phyloP scores from a whole-genome alignment of 2,888 invertebrate species.

The Neuroscelio doddi region DNA sequence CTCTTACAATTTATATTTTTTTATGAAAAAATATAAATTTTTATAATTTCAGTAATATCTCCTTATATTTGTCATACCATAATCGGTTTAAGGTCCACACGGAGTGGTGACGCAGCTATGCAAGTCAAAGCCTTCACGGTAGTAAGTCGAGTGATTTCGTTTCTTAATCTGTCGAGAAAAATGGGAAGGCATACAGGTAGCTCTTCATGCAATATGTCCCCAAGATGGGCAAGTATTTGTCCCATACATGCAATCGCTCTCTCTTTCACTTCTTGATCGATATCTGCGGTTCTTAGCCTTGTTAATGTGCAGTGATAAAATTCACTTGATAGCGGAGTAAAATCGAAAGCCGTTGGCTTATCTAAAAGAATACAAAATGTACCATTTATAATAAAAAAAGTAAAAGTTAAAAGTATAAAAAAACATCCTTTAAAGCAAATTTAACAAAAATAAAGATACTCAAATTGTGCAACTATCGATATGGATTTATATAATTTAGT shows the following conservation, averaged over 20 bases:
- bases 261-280: constrained; percentile 99
- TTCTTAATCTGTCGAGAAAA: constrained; percentile 93
- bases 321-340: constrained; percentile 83
- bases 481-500: too few species aligned
- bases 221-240: constrained; percentile 93
- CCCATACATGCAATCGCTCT: constrained; percentile 98
- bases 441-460: too few species aligned
- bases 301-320: constrained; percentile 90
- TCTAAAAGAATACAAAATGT: constrained; percentile 54
- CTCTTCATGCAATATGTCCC: constrained; percentile 87
- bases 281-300: constrained; percentile 93
- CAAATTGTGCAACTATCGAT: too few species aligned
- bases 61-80: too few species aligned
- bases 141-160: constrained; percentile 97
- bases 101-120: constrained; percentile 91
- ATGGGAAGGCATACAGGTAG: constrained; percentile 91
- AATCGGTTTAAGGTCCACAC: constrained; percentile 87
- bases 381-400: constrained; percentile 3
- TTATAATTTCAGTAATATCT: too few species aligned
- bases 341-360: constrained; percentile 78
- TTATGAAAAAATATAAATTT: too few species aligned
- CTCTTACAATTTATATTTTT: too few species aligned
- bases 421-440: too few species aligned
- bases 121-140: constrained; percentile 97
- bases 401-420: too few species aligned